Percentiles rank a stretch among this genome's conserved stretches.
Conservation (phyloP, 2,888 invertebrate genomes). For the Siphlonurus alternatus region DNA sequence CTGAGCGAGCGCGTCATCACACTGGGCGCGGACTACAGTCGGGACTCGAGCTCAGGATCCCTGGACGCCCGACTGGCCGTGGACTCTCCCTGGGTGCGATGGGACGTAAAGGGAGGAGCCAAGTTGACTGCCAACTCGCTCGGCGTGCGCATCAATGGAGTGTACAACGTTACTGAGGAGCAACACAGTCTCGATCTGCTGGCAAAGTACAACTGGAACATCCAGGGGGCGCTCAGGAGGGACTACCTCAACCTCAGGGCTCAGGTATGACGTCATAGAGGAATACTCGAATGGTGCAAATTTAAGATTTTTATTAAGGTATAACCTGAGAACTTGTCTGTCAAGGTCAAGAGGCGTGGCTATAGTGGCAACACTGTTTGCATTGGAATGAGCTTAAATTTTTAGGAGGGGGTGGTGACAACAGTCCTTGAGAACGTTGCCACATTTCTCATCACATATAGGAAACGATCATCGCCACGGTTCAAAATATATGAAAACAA, state of each 20-base stretch:
- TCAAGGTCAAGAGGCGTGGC: no score
- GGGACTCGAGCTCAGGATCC: neutral
- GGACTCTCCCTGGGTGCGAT: neutral
- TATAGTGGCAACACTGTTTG: no score
- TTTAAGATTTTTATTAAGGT: no score
- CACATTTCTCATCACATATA: no score
- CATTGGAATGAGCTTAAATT: no score
- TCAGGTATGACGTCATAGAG: neutral
- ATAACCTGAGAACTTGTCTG: no score
- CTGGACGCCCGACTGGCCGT: neutral
- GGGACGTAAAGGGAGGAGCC: neutral
- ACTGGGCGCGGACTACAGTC: neutral
- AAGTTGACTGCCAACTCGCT: neutral
- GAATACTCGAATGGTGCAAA: no score
- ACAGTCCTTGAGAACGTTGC: no score
- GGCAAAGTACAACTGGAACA: constrained; percentile 1
- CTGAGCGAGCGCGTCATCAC: neutral
- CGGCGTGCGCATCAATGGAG: neutral
- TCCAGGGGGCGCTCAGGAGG: neutral
- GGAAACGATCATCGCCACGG: no score
- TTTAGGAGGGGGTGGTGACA: no score
- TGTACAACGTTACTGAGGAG: neutral
- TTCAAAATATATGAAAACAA: no score
- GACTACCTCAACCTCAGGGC: neutral
- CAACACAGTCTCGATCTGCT: neutral